Conservation (phyloP, 2,888 invertebrate species). For the Stictocephala bisonia region DNA sequence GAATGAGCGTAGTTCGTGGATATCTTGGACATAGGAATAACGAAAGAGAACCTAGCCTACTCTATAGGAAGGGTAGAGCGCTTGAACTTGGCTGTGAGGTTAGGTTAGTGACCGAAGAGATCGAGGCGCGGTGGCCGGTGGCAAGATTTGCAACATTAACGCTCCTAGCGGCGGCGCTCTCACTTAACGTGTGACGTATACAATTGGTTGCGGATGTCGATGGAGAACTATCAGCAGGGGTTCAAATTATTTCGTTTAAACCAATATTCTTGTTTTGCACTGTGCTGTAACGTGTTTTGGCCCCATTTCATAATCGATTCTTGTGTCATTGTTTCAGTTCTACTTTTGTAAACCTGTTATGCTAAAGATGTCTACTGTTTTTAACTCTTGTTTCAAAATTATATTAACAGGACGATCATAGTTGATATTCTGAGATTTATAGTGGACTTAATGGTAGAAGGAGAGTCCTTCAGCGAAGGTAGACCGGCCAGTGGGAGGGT, state of each 20-base stretch:
- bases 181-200: slow-evolving; percentile 20
- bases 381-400: slow-evolving; percentile 2
- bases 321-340: slow-evolving; percentile 47
- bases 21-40: too few relatives aligned
- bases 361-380: slow-evolving; percentile 33
- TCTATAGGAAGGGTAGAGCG: neutral
- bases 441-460: too few relatives aligned
- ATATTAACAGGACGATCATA: too few relatives aligned
- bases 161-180: slow-evolving; percentile 27
- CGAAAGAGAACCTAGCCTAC: too few relatives aligned
- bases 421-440: too few relatives aligned
- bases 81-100: slow-evolving; percentile 44
- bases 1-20: too few relatives aligned
- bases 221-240: slow-evolving; percentile 42
- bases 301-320: slow-evolving; percentile 35
- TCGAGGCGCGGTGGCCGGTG: neutral
- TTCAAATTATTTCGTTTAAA: slow-evolving; percentile 34
- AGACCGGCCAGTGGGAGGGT: too few relatives aligned
- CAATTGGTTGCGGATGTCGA: neutral
- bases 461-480: too few relatives aligned
- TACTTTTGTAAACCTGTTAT: slow-evolving; percentile 41
- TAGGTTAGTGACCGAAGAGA: slow-evolving; percentile 32
- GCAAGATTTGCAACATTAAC: slow-evolving; percentile 14
- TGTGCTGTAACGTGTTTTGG: slow-evolving; percentile 40
- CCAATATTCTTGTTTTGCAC: slow-evolving; percentile 13